Evolutionary conservation across 2,797 vertebrate species (phyloP).

Genomic region (Poeciliopsis paucimaculata): DNA sequence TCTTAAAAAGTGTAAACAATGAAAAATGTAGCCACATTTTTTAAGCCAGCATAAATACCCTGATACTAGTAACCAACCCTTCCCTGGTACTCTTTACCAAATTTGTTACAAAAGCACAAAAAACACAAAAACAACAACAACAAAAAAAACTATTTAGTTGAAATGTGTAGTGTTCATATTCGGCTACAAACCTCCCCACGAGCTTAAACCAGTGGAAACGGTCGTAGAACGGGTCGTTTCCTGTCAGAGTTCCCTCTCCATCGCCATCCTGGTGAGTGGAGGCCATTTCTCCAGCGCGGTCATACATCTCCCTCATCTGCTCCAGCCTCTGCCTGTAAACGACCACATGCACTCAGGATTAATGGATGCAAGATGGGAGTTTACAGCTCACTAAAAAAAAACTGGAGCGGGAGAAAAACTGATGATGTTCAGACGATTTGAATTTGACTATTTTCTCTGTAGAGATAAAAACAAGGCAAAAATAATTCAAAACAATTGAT

Average conservation of each 20-base stretch:
- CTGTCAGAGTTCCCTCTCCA: slow-evolving; percentile 85
- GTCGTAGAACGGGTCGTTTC: slow-evolving; percentile 97
- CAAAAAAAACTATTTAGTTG: not conserved
- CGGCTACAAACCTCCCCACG: slow-evolving; percentile 89
- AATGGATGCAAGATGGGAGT: slow-evolving; percentile 23
- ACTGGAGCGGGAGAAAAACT: slow-evolving; percentile 6
- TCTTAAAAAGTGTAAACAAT: not conserved
- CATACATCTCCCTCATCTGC: slow-evolving; percentile 98
- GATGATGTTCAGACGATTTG: not conserved
- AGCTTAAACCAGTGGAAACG: slow-evolving; percentile 99
- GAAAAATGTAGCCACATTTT: not conserved
- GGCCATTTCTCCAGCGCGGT: slow-evolving; percentile 94
- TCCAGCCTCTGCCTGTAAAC: slow-evolving; percentile 89
- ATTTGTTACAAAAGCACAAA: not conserved
- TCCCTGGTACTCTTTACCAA: not conserved
- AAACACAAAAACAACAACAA: not conserved
- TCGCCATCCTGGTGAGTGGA: slow-evolving; percentile 86
- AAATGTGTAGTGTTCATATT: not conserved
- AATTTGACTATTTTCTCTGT: not conserved
- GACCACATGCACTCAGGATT: slow-evolving; percentile 30
- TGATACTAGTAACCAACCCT: not conserved
- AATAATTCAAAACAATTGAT: not conserved
- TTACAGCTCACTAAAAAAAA: slow-evolving; percentile 3
- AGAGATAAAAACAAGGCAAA: not conserved
- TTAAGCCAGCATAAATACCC: not conserved